Conservation (phyloP, 1,140 invertebrate species). For the Drosophila erecta region DNA sequence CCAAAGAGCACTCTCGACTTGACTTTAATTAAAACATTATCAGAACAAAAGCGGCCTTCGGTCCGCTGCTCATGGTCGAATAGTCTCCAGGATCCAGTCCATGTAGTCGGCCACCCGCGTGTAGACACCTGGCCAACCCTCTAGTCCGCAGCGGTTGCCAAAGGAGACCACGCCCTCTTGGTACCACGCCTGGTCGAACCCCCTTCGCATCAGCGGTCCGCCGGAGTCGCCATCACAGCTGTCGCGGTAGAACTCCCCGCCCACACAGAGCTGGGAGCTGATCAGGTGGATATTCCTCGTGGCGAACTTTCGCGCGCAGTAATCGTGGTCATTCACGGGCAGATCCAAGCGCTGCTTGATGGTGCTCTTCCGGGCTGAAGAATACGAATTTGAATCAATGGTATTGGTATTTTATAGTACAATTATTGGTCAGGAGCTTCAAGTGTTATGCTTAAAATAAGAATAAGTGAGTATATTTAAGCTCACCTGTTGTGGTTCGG, state of each 20-base stretch:
- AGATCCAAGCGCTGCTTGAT: conserved; percentile 87
- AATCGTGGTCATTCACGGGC: conserved; percentile 85
- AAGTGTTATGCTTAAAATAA: too few species aligned
- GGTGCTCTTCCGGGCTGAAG: conserved; percentile 81
- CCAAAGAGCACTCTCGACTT: conserved; percentile 41
- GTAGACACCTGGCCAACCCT: conserved; percentile 91
- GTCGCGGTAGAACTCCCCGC: conserved; percentile 87
- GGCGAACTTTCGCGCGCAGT: conserved; percentile 85
- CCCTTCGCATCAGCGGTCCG: conserved; percentile 89
- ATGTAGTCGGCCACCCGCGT: conserved; percentile 89
- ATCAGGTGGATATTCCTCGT: conserved; percentile 56
- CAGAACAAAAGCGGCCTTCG: conserved; percentile 50
- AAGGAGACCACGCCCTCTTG: conserved; percentile 90
- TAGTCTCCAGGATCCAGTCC: conserved; percentile 89
- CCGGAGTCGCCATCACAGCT: conserved; percentile 92
- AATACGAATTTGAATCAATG: neutral
- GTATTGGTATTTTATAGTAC: too few species aligned
- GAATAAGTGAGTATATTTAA: too few species aligned
- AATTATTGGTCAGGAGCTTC: too few species aligned
- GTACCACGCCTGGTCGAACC: conserved; percentile 77
- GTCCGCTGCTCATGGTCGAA: conserved; percentile 76
- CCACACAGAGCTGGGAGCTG: conserved; percentile 87
- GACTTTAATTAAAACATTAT: conserved; percentile 74
- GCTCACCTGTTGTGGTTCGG: conserved; percentile 85
- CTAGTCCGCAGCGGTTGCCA: conserved; percentile 90